Conservation (phyloP, 2,888 invertebrate species). For the Acanthosoma haemorrhoidale region DNA sequence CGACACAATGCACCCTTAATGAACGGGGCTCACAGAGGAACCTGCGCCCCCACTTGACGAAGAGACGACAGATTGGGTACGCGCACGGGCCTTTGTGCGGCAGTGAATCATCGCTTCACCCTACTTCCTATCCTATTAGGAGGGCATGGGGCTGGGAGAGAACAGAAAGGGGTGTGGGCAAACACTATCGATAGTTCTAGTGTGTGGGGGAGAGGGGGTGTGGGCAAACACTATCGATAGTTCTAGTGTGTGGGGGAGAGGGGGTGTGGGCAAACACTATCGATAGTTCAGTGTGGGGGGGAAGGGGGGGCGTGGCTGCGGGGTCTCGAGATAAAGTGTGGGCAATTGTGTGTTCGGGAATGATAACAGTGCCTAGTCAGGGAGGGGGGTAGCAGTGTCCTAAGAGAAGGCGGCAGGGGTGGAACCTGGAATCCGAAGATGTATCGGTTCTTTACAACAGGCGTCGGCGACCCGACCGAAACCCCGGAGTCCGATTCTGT, state of each 20-base stretch:
- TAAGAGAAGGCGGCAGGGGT: no score
- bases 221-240: not conserved
- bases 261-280: not conserved
- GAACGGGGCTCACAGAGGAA: not conserved
- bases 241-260: no score
- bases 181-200: not conserved
- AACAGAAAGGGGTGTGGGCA: not conserved
- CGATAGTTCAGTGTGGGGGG: not conserved
- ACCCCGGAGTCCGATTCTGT: no score
- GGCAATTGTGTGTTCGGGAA: not conserved
- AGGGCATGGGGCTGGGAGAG: no score
- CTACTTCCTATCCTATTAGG: not conserved
- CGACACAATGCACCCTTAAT: no score
- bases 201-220: no score
- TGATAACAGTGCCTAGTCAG: no score
- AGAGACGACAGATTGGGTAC: not conserved
- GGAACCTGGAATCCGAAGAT: no score
- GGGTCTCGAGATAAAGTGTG: not conserved
- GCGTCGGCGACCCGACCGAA: no score
- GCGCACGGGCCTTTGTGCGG: not conserved
- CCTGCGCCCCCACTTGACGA: constrained; percentile 5
- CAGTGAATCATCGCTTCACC: not conserved
- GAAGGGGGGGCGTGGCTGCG: not conserved
- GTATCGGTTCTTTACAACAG: no score
- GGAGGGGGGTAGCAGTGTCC: no score